Conservation (phyloP, 1,140 invertebrate species). For the Zaprionus camerounensis region DNA sequence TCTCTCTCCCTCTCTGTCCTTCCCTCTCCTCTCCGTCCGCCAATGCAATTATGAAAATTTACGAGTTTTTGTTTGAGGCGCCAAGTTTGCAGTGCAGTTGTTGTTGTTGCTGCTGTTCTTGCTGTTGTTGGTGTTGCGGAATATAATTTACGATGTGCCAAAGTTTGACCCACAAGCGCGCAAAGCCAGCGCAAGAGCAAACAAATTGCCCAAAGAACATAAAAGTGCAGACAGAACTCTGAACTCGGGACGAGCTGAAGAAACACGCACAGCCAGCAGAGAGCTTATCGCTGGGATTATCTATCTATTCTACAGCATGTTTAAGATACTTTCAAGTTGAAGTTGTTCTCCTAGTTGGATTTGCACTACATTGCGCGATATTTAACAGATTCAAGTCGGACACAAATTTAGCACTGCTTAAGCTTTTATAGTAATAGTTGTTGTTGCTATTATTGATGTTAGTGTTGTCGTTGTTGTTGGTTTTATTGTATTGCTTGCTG, state of each 20-base stretch:
- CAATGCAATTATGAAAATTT: conserved; percentile 80
- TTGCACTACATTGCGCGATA: background rate
- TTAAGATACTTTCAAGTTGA: background rate
- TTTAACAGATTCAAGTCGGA: conserved; percentile 1
- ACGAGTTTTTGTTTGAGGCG: conserved; percentile 67
- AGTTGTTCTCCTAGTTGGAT: background rate
- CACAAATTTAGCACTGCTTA: conserved; percentile 9
- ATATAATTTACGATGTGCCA: conserved; percentile 72
- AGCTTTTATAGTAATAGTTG: conserved; percentile 4
- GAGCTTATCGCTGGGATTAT: conserved; percentile 5
- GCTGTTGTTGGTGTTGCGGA: conserved; percentile 44
- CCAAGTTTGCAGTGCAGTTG: conserved; percentile 38
- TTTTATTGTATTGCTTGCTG: too few species aligned
- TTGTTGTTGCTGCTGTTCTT: conserved; percentile 33
- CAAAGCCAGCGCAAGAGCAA: conserved; percentile 25
- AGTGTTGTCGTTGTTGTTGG: conserved; percentile 2
- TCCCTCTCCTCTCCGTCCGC: background rate
- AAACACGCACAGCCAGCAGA: background rate
- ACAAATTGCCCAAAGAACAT: conserved; percentile 41
- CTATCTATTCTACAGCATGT: background rate
- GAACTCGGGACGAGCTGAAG: background rate
- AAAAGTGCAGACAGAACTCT: conserved; percentile 30
- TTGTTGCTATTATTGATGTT: conserved; percentile 7
- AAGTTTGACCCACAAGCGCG: conserved; percentile 54
- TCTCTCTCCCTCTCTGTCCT: background rate